Percentiles rank a stretch among this genome's conserved stretches.
These are phyloP conservation scores for Elaphurus davidianus DNA, from an alignment of 2,113 vertebrate species.

Conservation along the genomic window DNA sequence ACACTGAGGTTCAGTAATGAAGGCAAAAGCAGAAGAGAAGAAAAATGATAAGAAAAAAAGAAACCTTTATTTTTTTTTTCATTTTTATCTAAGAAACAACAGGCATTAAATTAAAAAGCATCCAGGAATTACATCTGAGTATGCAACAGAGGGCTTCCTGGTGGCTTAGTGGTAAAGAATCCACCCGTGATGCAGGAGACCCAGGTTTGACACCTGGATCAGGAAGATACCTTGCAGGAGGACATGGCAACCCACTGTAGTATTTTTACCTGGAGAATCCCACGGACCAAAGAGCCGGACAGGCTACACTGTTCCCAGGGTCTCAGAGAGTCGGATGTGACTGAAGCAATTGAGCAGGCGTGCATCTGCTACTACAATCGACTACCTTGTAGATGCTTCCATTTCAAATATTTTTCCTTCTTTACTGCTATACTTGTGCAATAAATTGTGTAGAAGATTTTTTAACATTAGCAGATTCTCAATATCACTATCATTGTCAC, in stretches of 20 bases:
- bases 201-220: accelerated
- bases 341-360: neutral
- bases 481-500: neutral
- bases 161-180: neutral
- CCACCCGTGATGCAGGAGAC: neutral
- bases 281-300: neutral
- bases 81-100: neutral
- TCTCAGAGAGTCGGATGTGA: neutral
- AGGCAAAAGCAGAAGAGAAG: neutral
- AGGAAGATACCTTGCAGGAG: neutral
- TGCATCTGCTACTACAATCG: neutral
- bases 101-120: neutral
- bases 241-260: neutral
- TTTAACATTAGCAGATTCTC: neutral
- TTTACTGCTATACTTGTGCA: neutral
- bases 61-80: neutral
- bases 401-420: neutral
- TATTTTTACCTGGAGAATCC: neutral
- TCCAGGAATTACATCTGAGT: neutral
- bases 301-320: neutral
- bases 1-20: neutral
- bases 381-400: neutral
- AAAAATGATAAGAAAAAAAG: neutral
- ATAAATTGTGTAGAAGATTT: neutral
- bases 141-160: neutral